A percentile compares a stretch with the other conserved stretches of the same genome.
These are phyloP conservation scores for Tipula helvola DNA, from an alignment of 2,888 invertebrate genomes.

Conservation along the genomic window DNA sequence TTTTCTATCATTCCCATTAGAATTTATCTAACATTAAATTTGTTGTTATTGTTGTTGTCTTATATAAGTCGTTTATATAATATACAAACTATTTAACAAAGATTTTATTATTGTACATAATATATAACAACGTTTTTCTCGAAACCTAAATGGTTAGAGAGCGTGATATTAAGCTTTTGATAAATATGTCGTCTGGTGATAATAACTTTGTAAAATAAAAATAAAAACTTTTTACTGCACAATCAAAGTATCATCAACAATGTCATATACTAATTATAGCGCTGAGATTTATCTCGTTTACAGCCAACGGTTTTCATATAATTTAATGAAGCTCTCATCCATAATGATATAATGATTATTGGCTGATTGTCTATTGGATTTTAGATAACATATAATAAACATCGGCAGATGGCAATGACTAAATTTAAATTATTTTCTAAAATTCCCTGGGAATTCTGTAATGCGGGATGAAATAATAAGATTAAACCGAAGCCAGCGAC, in stretches of 20 bases:
- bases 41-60: neutral
- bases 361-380: too few species aligned
- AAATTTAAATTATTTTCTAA: too few species aligned
- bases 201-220: neutral
- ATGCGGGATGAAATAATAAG: too few species aligned
- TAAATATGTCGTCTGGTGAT: neutral
- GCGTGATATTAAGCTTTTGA: neutral
- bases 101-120: neutral
- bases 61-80: neutral
- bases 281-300: neutral
- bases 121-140: neutral
- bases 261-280: neutral
- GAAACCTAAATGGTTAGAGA: neutral
- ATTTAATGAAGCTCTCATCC: neutral
- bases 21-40: neutral
- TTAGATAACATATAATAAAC: too few species aligned
- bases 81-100: neutral
- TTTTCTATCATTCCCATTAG: constrained; percentile 4
- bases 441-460: too few species aligned
- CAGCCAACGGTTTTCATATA: neutral
- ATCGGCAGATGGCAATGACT: too few species aligned
- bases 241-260: neutral
- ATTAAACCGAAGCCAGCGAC: too few species aligned
- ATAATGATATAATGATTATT: neutral
- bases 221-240: neutral